Evolutionary conservation across 2,113 vertebrate genomes (phyloP).

Genomic region (Poeciliopsis turrubarensis): DNA sequence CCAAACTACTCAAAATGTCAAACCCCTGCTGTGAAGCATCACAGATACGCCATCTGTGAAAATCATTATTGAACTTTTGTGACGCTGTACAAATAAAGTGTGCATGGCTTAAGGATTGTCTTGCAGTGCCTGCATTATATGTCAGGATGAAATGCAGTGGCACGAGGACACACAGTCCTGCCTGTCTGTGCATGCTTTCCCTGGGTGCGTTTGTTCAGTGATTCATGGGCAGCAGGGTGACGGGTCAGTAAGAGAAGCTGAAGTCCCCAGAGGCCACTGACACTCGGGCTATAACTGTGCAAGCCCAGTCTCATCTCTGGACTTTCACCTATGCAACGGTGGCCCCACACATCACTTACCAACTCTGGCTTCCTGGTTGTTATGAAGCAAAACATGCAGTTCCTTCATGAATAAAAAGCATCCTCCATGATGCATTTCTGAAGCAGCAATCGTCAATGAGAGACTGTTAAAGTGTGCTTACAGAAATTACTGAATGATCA

Average conservation of each 20-base stretch:
- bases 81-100: constrained; percentile 33
- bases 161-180: constrained; percentile 13
- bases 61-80: constrained; percentile 45
- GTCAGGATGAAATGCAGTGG: constrained; percentile 38
- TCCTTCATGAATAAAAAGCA: constrained; percentile 45
- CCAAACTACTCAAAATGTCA: constrained; percentile 47
- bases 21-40: constrained; percentile 17
- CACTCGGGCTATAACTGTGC: constrained; percentile 43
- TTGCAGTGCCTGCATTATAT: constrained; percentile 28
- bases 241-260: constrained; percentile 54
- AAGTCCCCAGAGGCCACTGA: constrained; percentile 50
- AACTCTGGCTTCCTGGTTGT: constrained; percentile 20
- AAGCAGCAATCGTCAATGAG: constrained; percentile 12
- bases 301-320: constrained; percentile 47
- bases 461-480: constrained; percentile 6
- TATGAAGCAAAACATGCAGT: constrained; percentile 39
- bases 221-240: constrained; percentile 53
- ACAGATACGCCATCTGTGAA: constrained; percentile 35
- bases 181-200: constrained; percentile 55
- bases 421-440: constrained; percentile 17
- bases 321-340: constrained; percentile 49
- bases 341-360: constrained; percentile 7
- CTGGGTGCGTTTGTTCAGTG: constrained; percentile 41
- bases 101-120: constrained; percentile 26
- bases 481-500: background rate